Percentiles rank a stretch among this genome's conserved stretches.
phyloP scores from a whole-genome alignment of 2,888 invertebrate genomes.

The Muscina levida region DNA sequence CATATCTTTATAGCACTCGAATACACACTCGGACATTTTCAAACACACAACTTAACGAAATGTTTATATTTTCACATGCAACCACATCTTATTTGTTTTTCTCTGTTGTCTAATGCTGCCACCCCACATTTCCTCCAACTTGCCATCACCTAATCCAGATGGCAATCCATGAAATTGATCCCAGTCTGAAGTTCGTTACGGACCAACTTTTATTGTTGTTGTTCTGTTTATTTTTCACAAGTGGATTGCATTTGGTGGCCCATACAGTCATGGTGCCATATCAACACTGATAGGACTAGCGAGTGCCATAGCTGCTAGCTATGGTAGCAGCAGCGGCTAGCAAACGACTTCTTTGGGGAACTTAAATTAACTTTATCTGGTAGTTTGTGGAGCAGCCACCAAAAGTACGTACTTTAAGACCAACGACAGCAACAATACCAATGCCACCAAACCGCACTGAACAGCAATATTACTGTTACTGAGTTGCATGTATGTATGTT shows the following conservation, averaged over 20 bases:
- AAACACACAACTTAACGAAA: not conserved
- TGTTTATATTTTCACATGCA: constrained; percentile 17
- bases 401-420: constrained; percentile 49
- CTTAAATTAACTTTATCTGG: constrained; percentile 65
- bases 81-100: constrained; percentile 5
- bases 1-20: no score
- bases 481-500: constrained; percentile 9
- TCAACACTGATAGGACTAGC: constrained; percentile 40
- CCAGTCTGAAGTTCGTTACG: constrained; percentile 43
- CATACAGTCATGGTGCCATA: constrained; percentile 44
- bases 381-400: constrained; percentile 46
- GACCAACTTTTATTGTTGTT: not conserved
- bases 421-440: constrained; percentile 12
- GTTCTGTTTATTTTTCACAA: constrained; percentile 59
- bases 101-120: not conserved
- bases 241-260: constrained; percentile 40
- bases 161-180: constrained; percentile 63
- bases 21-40: no score
- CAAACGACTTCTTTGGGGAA: constrained; percentile 62
- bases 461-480: constrained; percentile 26
- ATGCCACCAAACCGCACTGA: constrained; percentile 2
- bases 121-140: not conserved
- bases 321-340: not conserved
- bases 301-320: constrained; percentile 15
- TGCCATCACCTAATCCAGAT: constrained; percentile 46